Conservation (phyloP, 2,113 vertebrate genomes). For the Podocnemis expansa region DNA sequence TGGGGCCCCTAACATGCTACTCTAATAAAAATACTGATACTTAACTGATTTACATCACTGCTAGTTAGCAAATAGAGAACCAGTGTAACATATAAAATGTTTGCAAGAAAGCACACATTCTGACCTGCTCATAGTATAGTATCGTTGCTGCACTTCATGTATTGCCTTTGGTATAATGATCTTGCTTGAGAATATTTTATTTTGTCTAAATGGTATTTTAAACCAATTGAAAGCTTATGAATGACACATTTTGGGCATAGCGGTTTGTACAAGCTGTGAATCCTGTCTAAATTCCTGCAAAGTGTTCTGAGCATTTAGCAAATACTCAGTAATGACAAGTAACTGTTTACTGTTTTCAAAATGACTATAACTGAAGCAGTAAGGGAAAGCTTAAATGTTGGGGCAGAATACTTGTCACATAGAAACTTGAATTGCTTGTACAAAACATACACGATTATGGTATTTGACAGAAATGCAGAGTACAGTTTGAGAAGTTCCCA, state of each 20-base stretch:
- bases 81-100: fast-evolving
- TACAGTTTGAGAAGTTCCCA: neutral
- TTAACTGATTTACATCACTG: neutral
- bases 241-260: neutral
- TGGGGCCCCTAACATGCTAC: fast-evolving
- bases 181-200: neutral
- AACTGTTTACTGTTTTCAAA: neutral
- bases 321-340: neutral
- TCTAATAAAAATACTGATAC: neutral
- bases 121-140: neutral
- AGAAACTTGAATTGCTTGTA: neutral
- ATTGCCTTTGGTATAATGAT: neutral
- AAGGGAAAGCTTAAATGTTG: neutral
- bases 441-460: neutral
- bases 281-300: neutral
- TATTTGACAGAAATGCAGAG: neutral
- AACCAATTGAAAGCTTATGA: neutral
- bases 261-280: fast-evolving
- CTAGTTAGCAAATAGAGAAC: neutral
- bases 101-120: neutral
- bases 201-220: neutral
- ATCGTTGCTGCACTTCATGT: neutral
- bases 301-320: neutral
- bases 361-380: neutral
- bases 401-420: neutral